Evolutionary conservation across 1,140 invertebrate genomes (phyloP).

Genomic region (Lamellibrachia luymesi): DNA sequence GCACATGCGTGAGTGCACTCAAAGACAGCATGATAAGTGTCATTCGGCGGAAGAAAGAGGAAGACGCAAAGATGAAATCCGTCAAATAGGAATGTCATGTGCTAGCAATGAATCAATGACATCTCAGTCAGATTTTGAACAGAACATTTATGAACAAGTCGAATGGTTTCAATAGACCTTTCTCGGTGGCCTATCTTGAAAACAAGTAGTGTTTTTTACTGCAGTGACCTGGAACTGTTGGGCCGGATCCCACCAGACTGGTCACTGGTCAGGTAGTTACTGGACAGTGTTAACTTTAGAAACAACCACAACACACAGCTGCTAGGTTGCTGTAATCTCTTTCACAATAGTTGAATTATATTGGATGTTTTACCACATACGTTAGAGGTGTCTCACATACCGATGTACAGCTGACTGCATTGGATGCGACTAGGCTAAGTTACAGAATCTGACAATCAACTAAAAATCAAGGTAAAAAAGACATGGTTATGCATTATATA

Average conservation of each 20-base stretch:
- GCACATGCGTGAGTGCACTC: not conserved
- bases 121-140: not conserved
- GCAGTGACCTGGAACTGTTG: not conserved
- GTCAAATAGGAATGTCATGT: not conserved
- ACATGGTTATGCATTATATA: not conserved
- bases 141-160: too few relatives aligned
- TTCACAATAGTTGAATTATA: too few relatives aligned
- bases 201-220: not conserved
- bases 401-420: not conserved
- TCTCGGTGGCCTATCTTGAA: not conserved
- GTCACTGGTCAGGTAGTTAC: not conserved
- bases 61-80: not conserved
- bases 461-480: not conserved
- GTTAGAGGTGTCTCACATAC: not conserved
- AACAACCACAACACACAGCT: not conserved
- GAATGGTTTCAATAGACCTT: not conserved
- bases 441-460: not conserved
- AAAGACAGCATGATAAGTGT: conserved; percentile 10
- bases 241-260: not conserved
- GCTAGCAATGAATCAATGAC: not conserved
- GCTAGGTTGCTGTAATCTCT: too few relatives aligned
- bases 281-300: not conserved
- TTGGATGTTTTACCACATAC: not conserved
- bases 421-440: not conserved
- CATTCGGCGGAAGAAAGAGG: conserved; percentile 4